These are phyloP conservation scores for Cosmia trapezina DNA, from an alignment of 2,888 invertebrate genomes.

Conservation along the genomic window DNA sequence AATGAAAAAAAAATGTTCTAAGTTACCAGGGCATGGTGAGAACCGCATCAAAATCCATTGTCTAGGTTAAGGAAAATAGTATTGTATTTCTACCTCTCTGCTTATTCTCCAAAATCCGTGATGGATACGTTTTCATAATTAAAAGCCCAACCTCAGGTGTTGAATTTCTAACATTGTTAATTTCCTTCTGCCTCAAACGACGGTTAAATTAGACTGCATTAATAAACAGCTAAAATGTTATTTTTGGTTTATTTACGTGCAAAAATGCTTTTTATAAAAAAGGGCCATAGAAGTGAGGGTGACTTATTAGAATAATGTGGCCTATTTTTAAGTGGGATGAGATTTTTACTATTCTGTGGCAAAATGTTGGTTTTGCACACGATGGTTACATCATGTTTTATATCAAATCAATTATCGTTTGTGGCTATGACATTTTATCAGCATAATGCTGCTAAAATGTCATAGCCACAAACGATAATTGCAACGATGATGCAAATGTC, in stretches of 20 bases:
- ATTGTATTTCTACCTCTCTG: neutral
- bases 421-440: neutral
- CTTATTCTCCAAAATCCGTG: slow-evolving; percentile 14
- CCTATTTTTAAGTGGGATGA: too few species aligned
- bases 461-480: too few species aligned
- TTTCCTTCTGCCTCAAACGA: slow-evolving; percentile 34
- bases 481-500: too few species aligned
- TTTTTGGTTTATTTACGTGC: slow-evolving; percentile 24
- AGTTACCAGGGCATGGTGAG: too few species aligned
- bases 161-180: slow-evolving; percentile 35
- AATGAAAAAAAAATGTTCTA: too few species aligned
- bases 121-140: slow-evolving; percentile 45
- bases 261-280: slow-evolving; percentile 27
- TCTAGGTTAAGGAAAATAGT: too few species aligned
- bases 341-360: neutral
- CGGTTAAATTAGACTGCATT: slow-evolving; percentile 49
- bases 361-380: neutral
- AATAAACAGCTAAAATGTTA: slow-evolving; percentile 42
- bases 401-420: neutral
- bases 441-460: too few species aligned
- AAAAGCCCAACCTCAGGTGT: slow-evolving; percentile 51
- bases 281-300: slow-evolving; percentile 3
- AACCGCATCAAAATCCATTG: neutral
- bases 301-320: neutral
- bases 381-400: neutral